phyloP scores from a whole-genome alignment of 2,888 invertebrate species.

The Epinotia demarniana region DNA sequence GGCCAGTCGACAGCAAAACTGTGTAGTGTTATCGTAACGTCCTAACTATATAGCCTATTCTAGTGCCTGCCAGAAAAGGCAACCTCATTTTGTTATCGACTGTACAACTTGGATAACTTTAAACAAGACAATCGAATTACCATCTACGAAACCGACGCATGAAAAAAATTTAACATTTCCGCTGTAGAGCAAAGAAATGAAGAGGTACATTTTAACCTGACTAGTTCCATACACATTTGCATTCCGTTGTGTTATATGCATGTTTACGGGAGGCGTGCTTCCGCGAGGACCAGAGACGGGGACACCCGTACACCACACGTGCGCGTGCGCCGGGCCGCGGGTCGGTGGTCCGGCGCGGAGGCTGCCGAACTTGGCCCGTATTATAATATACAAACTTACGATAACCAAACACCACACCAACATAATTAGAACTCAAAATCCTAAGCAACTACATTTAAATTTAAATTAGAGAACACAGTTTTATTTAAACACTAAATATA shows the following conservation, averaged over 20 bases:
- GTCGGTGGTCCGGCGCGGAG: conserved; percentile 12
- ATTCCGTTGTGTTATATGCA: conserved; percentile 67
- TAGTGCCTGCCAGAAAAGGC: conserved; percentile 35
- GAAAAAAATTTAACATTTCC: conserved; percentile 20
- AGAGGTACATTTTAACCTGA: conserved; percentile 75
- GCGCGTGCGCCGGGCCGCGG: not conserved
- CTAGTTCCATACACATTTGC: conserved; percentile 78
- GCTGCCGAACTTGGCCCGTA: conserved; percentile 22
- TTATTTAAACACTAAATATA: conserved; percentile 74
- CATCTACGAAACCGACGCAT: conserved; percentile 43
- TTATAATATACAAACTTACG: conserved; percentile 59
- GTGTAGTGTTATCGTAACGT: conserved; percentile 1
- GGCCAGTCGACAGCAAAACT: conserved; percentile 31
- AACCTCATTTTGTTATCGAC: conserved; percentile 25
- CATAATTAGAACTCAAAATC: conserved; percentile 80
- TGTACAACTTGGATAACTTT: conserved; percentile 28
- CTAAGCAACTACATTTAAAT: conserved; percentile 68
- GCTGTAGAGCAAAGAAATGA: conserved; percentile 46
- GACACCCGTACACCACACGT: not conserved
- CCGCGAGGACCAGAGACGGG: conserved; percentile 15
- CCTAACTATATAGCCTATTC: conserved; percentile 30
- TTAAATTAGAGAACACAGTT: conserved; percentile 83
- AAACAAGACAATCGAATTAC: conserved; percentile 33
- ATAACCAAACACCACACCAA: conserved; percentile 83
- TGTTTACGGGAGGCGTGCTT: conserved; percentile 16